Percentiles rank a stretch among this genome's conserved stretches.
These are phyloP conservation scores for Gymnocypris eckloni DNA, from an alignment of 2,797 vertebrate genomes.

Conservation along the genomic window DNA sequence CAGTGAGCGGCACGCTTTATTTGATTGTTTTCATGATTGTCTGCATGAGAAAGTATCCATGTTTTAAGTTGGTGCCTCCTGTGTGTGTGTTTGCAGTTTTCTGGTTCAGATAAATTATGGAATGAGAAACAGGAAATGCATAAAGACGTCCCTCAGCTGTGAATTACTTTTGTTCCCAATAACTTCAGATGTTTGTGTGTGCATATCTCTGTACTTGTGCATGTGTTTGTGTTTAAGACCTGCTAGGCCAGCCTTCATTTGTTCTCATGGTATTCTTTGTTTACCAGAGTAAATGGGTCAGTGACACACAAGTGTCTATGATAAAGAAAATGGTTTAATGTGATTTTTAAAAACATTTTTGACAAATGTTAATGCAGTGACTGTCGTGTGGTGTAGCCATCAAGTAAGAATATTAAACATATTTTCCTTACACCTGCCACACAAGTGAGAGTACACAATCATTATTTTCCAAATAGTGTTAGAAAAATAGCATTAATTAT, in stretches of 20 bases:
- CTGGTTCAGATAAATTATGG: constrained; percentile 46
- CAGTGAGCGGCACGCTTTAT: neutral
- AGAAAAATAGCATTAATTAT: neutral
- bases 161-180: constrained; percentile 1
- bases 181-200: constrained; percentile 19
- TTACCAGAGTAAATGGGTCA: constrained; percentile 3
- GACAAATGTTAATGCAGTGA: neutral
- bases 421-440: neutral
- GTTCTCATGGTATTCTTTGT: constrained; percentile 33
- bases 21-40: constrained; percentile 54
- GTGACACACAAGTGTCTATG: neutral
- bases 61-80: constrained; percentile 22
- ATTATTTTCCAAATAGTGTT: neutral
- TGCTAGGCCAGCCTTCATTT: constrained; percentile 16
- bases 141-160: constrained; percentile 46
- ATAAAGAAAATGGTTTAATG: neutral
- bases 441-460: neutral
- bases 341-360: neutral
- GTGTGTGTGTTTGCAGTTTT: constrained; percentile 34
- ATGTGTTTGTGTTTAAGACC: constrained; percentile 42
- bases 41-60: constrained; percentile 34
- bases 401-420: neutral
- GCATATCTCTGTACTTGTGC: constrained; percentile 23
- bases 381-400: neutral
- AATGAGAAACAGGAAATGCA: constrained; percentile 53